These are phyloP conservation scores for Dinothrombium tinctorium DNA, from an alignment of 1,140 invertebrate genomes.

Conservation along the genomic window DNA sequence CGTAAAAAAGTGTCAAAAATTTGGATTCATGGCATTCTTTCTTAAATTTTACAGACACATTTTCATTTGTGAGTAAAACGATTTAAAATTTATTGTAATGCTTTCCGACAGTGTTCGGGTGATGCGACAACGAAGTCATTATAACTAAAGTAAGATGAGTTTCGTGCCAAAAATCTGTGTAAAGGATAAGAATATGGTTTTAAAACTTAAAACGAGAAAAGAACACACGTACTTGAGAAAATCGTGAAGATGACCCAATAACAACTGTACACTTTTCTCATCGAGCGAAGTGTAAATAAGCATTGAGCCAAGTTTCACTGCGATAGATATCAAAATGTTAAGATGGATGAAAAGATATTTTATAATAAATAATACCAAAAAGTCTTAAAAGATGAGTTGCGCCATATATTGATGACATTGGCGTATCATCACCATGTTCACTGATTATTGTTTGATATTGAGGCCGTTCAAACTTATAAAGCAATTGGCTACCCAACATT, in stretches of 20 bases:
- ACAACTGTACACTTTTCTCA: slow-evolving; percentile 55
- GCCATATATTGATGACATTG: slow-evolving; percentile 66
- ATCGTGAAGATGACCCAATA: slow-evolving; percentile 65
- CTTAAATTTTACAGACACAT: no score
- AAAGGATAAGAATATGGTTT: background rate
- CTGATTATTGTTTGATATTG: slow-evolving; percentile 34
- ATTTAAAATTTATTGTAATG: no score
- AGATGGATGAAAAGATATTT: background rate
- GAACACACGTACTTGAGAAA: slow-evolving; percentile 41
- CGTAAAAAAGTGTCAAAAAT: no score
- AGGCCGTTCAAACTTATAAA: slow-evolving; percentile 82
- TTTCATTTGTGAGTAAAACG: no score
- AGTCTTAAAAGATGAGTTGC: slow-evolving; percentile 65
- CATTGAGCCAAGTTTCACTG: slow-evolving; percentile 64
- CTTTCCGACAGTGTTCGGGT: slow-evolving; percentile 63
- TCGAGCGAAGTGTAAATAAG: slow-evolving; percentile 68
- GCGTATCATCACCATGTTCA: slow-evolving; percentile 29
- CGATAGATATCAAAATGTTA: slow-evolving; percentile 16
- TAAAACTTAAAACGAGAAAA: background rate
- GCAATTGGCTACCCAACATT: slow-evolving; percentile 64
- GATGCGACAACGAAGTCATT: slow-evolving; percentile 65
- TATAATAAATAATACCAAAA: slow-evolving; percentile 29
- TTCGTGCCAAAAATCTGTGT: slow-evolving; percentile 16
- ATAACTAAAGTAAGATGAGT: slow-evolving; percentile 41
- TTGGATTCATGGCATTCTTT: no score